Base-by-base conservation (phyloP, 1,140 invertebrate species). In the Oncopeltus fasciatus region DNA sequence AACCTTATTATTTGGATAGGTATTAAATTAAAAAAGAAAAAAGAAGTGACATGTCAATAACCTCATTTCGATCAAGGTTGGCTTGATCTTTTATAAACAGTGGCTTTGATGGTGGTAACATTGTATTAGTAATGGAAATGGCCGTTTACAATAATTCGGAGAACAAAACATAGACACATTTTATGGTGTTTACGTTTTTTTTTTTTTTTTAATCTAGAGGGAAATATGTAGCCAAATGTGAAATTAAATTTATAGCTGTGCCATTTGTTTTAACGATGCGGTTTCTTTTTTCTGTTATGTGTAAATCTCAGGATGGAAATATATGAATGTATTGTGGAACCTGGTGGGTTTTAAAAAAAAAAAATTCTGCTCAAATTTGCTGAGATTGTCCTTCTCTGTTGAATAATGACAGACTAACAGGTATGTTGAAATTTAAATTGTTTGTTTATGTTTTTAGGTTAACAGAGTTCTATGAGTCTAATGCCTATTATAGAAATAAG, bases 121-220 rank as follows among this genome's bases (percentile, higher is more conserved):
- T 67, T 67, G 65, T 64, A 64, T 62, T 64, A 64, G 63, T 64
- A 64, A 64, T 67, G 63, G 51, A 67, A 62, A 67, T 67, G 65
- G 65, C 65, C 63, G 65, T 67, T 67, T 67, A 62, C 61, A 51
- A 33, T 60, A 59, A 64, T 43, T 61, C 29, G 29, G 20, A 33
- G 62, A 59, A 59, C 58, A 53, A 64, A 59, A 53, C 57, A 64
- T 31, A 49, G 43, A 26, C 44, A 60, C 57, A 61, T 51, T 56
- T 33, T 29, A 20, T 49, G 3, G 24, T 29, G 28, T n/a, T 31
- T 16, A 61, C 33, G 38, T 47, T 59, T 31, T 18, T 18, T 26
- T 60, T 28, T 28, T 24, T 14, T 49, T 47, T 47, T 49, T 28
- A 49, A 60, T 28, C 16, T 26, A n/a, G 26, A 20, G n/a, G 3